These are phyloP conservation scores for Indicator indicator DNA, from an alignment of 2,113 vertebrate genomes.

Conservation along the genomic window DNA sequence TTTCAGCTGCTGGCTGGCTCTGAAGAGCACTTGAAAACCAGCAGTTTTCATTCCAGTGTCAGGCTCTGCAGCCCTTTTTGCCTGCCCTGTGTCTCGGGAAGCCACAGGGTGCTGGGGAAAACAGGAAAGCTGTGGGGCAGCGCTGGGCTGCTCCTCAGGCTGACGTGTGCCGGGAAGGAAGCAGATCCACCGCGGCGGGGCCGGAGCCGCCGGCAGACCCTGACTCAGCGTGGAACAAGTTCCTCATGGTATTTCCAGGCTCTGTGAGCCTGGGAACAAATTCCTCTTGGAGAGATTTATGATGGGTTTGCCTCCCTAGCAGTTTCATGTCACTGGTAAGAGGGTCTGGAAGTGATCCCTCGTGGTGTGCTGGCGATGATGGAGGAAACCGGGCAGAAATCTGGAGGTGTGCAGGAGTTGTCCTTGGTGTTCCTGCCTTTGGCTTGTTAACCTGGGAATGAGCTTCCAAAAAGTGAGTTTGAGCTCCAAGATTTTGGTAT, in stretches of 20 bases:
- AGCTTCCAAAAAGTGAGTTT: background rate
- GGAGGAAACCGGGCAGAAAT: fast-evolving
- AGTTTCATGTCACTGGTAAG: fast-evolving
- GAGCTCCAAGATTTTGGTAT: background rate
- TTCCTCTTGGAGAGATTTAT: background rate
- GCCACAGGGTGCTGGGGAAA: background rate
- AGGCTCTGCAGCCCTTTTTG: background rate
- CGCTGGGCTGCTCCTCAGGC: background rate
- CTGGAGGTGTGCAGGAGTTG: background rate
- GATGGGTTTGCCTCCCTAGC: background rate
- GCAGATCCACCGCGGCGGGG: background rate
- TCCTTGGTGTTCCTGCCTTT: background rate
- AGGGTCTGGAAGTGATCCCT: background rate
- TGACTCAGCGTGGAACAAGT: conserved; percentile 51
- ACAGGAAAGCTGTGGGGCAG: conserved; percentile 59
- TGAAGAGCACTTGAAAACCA: fast-evolving
- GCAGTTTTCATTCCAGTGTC: background rate
- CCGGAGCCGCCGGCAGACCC: background rate
- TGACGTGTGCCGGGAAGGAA: conserved; percentile 39
- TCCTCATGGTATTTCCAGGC: conserved; percentile 43
- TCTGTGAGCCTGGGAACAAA: background rate
- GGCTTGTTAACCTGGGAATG: background rate
- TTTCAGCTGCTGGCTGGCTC: background rate
- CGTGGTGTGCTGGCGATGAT: fast-evolving
- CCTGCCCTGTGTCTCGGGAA: background rate